These are phyloP conservation scores for Acanthornis magna DNA, from an alignment of 2,797 vertebrate genomes.

Conservation along the genomic window DNA sequence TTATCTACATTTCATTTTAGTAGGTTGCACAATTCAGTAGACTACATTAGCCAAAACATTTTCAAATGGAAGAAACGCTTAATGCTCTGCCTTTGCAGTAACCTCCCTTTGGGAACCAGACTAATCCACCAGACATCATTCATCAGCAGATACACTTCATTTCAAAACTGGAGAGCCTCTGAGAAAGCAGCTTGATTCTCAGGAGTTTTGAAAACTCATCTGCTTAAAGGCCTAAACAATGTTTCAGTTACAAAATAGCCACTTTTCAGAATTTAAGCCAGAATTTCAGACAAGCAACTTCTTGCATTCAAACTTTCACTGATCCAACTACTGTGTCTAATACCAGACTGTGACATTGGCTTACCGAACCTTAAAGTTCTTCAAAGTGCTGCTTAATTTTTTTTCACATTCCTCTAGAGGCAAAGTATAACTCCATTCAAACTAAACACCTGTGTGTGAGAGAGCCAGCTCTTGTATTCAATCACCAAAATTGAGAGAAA, in stretches of 20 bases:
- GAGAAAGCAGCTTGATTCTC: background rate
- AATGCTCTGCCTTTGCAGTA: background rate
- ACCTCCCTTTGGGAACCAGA: background rate
- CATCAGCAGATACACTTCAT: background rate
- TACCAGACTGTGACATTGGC: background rate
- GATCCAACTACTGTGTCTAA: background rate
- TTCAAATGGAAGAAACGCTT: background rate
- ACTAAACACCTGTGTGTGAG: fast-evolving
- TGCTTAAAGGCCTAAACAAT: background rate
- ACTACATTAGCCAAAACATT: background rate
- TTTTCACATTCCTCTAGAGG: background rate
- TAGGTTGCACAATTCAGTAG: background rate
- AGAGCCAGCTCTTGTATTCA: fast-evolving
- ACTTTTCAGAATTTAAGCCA: background rate
- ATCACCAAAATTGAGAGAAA: background rate
- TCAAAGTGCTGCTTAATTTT: background rate
- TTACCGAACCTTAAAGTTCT: background rate
- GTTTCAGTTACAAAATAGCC: background rate
- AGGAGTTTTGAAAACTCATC: background rate
- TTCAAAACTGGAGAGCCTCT: background rate
- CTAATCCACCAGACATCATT: background rate
- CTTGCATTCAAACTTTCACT: background rate
- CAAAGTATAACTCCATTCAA: background rate
- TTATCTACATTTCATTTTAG: background rate
- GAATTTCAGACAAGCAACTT: background rate